Evolutionary conservation across 2,113 vertebrate genomes (phyloP).

Genomic region (Elachura formosa): DNA sequence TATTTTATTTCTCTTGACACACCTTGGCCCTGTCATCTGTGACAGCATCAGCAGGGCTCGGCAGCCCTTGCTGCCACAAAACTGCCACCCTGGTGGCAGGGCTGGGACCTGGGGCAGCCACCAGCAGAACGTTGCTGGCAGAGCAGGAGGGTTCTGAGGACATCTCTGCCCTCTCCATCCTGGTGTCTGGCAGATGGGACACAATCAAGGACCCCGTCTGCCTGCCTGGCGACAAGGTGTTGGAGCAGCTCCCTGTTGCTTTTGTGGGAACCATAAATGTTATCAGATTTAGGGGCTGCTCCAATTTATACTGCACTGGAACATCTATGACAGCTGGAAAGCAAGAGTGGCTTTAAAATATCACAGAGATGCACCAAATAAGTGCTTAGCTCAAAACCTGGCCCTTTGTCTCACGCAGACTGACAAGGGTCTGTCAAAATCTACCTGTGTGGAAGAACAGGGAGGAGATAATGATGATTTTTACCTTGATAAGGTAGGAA

Average conservation of each 20-base stretch:
- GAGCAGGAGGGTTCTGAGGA: background rate
- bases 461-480: background rate
- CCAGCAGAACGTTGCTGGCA: fast-evolving
- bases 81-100: fast-evolving
- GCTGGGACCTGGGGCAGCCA: background rate
- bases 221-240: background rate
- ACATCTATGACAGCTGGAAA: background rate
- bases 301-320: background rate
- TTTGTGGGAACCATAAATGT: background rate
- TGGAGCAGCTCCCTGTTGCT: background rate
- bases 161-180: background rate
- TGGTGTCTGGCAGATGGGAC: background rate
- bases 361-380: background rate
- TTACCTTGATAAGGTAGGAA: background rate
- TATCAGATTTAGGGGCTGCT: background rate
- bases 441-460: background rate
- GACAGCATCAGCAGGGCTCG: background rate
- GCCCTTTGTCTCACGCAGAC: background rate
- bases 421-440: background rate
- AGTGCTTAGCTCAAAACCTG: background rate
- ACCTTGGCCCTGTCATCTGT: background rate
- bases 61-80: background rate
- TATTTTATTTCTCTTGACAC: background rate
- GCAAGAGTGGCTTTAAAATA: background rate
- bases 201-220: background rate